Percentiles rank a stretch among this genome's conserved stretches.
Evolutionary conservation across 2,888 invertebrate species (phyloP).

Genomic region (Tuberolachnus salignus): DNA sequence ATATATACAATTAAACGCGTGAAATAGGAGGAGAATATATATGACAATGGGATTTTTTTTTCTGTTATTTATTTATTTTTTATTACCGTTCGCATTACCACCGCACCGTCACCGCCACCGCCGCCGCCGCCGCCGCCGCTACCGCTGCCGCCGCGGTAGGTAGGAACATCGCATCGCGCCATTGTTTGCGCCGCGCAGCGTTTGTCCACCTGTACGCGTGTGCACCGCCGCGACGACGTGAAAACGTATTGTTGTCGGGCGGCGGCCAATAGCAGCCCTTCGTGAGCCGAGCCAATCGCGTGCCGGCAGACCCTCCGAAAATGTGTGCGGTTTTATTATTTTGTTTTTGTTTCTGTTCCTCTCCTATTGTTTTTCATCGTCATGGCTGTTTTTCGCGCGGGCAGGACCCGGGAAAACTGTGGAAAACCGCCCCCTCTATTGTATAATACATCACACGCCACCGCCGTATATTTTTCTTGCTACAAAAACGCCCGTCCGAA

Average conservation of each 20-base stretch:
- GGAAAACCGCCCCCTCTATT: slow-evolving; percentile 35
- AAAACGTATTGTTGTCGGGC: slow-evolving; percentile 52
- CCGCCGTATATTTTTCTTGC: background rate
- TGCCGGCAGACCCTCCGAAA: slow-evolving; percentile 53
- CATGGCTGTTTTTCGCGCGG: slow-evolving; percentile 54
- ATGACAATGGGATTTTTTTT: slow-evolving; percentile 5
- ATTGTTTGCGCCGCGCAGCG: slow-evolving; percentile 34
- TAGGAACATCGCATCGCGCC: slow-evolving; percentile 30
- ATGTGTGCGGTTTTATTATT: slow-evolving; percentile 41
- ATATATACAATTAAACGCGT: too few species aligned
- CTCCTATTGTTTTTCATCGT: slow-evolving; percentile 45
- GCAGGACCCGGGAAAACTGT: slow-evolving; percentile 3
- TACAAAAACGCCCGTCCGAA: background rate
- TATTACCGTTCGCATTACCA: background rate
- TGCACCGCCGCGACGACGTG: slow-evolving; percentile 30
- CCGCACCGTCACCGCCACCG: too few species aligned
- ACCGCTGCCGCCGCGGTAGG: background rate
- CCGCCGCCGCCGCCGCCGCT: background rate
- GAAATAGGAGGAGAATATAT: background rate
- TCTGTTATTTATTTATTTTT: too few species aligned
- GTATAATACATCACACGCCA: too few species aligned
- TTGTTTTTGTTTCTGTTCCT: background rate
- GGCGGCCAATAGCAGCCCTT: slow-evolving; percentile 55
- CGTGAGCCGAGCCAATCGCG: slow-evolving; percentile 40
- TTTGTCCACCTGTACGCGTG: slow-evolving; percentile 40